These are phyloP conservation scores for Pseudachorutes palmiensis DNA, from an alignment of 1,140 invertebrate species.

Conservation along the genomic window DNA sequence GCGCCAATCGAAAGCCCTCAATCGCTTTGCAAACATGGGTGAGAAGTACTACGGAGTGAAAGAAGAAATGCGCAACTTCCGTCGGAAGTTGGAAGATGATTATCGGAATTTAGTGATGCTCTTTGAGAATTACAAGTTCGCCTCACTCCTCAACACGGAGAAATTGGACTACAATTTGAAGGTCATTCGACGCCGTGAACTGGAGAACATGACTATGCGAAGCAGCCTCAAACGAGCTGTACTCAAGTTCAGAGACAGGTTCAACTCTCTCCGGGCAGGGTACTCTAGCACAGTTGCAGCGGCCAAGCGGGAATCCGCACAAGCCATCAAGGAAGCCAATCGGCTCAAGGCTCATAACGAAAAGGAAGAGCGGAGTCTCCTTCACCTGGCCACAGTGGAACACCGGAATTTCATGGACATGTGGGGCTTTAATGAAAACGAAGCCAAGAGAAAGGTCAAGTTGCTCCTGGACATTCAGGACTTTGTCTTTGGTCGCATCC, in stretches of 20 bases:
- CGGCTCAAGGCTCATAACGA: constrained; percentile 17
- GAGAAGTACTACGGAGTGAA: constrained; percentile 21
- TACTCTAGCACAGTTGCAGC: constrained; percentile 12
- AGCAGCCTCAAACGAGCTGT: constrained; percentile 33
- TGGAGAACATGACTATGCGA: constrained; percentile 30
- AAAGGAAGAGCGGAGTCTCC: constrained; percentile 20
- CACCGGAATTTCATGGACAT: constrained; percentile 33
- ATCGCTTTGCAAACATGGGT: constrained; percentile 24
- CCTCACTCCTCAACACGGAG: constrained; percentile 32
- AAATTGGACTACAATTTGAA: constrained; percentile 36
- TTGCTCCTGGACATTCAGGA: constrained; percentile 25
- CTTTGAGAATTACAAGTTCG: constrained; percentile 31
- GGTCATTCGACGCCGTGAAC: constrained; percentile 23
- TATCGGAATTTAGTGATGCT: constrained; percentile 27
- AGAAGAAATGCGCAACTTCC: constrained; percentile 22
- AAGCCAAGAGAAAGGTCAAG: constrained; percentile 20
- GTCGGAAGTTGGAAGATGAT: constrained; percentile 30
- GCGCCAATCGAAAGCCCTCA: constrained; percentile 22
- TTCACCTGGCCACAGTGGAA: constrained; percentile 17
- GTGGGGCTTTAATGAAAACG: constrained; percentile 31
- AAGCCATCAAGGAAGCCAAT: constrained; percentile 24
- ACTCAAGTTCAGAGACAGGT: constrained; percentile 27
- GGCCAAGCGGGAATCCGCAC: constrained; percentile 17
- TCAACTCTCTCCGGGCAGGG: constrained; percentile 14
- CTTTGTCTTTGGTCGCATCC: constrained; percentile 28